phyloP scores from a whole-genome alignment of 1,140 invertebrate genomes.

The Pteromalus puparum region DNA sequence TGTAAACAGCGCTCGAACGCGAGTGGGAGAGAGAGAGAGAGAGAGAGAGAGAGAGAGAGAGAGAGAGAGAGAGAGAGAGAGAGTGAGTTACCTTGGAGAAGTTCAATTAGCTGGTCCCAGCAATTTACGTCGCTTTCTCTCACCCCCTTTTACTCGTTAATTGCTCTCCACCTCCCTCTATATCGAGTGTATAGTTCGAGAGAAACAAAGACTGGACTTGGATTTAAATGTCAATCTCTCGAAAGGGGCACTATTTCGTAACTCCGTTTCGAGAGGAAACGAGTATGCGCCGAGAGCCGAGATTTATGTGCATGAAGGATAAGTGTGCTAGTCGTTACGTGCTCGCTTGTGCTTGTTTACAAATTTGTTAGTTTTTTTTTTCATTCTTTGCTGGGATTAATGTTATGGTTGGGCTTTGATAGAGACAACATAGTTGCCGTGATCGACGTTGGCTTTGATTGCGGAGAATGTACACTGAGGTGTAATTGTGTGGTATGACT shows the following conservation, averaged over 20 bases:
- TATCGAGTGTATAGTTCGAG: background rate
- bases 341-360: background rate
- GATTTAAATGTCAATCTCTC: constrained; percentile 34
- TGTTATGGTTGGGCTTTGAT: background rate
- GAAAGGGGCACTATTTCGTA: background rate
- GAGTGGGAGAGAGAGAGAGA: background rate
- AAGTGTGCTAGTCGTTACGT: background rate
- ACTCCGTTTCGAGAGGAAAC: background rate
- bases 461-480: background rate
- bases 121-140: constrained; percentile 21
- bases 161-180: background rate
- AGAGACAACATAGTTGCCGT: background rate
- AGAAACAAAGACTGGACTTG: constrained; percentile 2
- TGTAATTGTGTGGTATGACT: background rate
- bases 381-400: background rate
- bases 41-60: background rate
- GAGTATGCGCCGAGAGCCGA: background rate
- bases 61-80: background rate
- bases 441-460: background rate
- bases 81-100: background rate
- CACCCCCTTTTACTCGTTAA: background rate
- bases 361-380: background rate
- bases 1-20: background rate
- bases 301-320: background rate
- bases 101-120: constrained; percentile 18